Evolutionary conservation across 2,797 vertebrate genomes (phyloP), one percentile per base, ranked within the genome.

Genomic region (Neosilurus mollespiculum): DNA sequence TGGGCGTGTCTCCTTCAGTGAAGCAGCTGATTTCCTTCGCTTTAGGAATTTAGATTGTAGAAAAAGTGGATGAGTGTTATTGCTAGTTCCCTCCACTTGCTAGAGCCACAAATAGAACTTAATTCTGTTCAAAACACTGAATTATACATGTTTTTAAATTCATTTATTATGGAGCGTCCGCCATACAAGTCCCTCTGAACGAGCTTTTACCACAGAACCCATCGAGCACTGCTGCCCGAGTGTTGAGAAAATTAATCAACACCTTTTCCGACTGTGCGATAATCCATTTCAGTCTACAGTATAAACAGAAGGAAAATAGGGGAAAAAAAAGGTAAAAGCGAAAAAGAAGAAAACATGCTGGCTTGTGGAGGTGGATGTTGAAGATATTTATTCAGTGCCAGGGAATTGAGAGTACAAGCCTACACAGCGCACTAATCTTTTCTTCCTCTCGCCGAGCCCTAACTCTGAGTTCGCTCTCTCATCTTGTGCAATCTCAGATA

Each of bases 341-440:
- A 59, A 59, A 26, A 12, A 15, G 58, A 37, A 61, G 61, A 65
- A 66, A 82, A 61, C 49, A 66, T 71, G 34, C n/a, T 61, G 66
- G 20, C 14, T 73, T 65, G 43, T 65, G 82, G 77, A 78, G 75
- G 75, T 24, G 82, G 54, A 65, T 62, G 15, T n/a, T 72, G 59
- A 69, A 51, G 15, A 11, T 24, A 53, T 34, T 4, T 65, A 53
- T 75, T n/a, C 26, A 26, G 10, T 59, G 67, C 61, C 83, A 80
- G 78, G 67, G 30, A 80, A 59, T 83, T 78, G 51, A 54, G 71
- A 79, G 58, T 51, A 83, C 18, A 64, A 61, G 30, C n/a, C 53
- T 26, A 83, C n/a, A 58, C 22, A 53, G 9, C 26, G 54, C 58
- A 71, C 76, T 62, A 34, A 83, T 70, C 71, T 30, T 8, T 20